A percentile compares a stretch with the other conserved stretches of the same genome.
phyloP scores from a whole-genome alignment of 2,797 vertebrate species.

The Xenopus petersii region DNA sequence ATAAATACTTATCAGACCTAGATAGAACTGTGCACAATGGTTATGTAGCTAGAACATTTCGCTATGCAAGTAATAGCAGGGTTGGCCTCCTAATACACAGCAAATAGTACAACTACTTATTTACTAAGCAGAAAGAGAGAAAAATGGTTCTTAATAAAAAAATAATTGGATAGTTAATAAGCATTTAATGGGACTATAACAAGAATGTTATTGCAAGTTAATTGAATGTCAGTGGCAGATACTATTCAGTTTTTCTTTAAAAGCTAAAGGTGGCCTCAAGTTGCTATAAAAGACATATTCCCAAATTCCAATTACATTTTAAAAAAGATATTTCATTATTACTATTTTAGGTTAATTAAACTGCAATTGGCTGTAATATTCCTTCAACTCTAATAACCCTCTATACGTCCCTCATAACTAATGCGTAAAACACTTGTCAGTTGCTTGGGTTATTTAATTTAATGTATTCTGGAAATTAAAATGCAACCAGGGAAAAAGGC shows the following conservation, averaged over 20 bases:
- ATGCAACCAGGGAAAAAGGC: conserved; percentile 37
- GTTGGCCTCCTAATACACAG: too few species aligned
- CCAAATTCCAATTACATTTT: conserved; percentile 42
- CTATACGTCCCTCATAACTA: conserved; percentile 22
- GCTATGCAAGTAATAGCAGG: too few species aligned
- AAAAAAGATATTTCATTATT: conserved; percentile 47
- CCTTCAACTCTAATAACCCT: conserved; percentile 38
- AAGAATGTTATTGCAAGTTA: conserved; percentile 44
- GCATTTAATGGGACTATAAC: conserved; percentile 46
- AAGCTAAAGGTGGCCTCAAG: conserved; percentile 41
- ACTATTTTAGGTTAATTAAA: conserved; percentile 49
- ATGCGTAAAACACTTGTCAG: conserved; percentile 43
- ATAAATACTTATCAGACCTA: too few species aligned
- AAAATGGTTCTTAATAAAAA: conserved; percentile 34
- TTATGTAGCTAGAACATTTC: too few species aligned
- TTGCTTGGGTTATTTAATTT: conserved; percentile 37
- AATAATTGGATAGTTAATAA: conserved; percentile 32
- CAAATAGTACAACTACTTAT: not conserved
- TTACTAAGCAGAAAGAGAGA: conserved; percentile 6
- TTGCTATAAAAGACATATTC: conserved; percentile 34
- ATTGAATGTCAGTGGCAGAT: conserved; percentile 39
- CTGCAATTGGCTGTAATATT: conserved; percentile 47
- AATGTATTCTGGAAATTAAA: conserved; percentile 47
- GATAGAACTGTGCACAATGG: too few species aligned
- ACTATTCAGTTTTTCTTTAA: conserved; percentile 29